These are phyloP conservation scores for Parapsyche elsis DNA, from an alignment of 1,140 invertebrate species.

Conservation along the genomic window DNA sequence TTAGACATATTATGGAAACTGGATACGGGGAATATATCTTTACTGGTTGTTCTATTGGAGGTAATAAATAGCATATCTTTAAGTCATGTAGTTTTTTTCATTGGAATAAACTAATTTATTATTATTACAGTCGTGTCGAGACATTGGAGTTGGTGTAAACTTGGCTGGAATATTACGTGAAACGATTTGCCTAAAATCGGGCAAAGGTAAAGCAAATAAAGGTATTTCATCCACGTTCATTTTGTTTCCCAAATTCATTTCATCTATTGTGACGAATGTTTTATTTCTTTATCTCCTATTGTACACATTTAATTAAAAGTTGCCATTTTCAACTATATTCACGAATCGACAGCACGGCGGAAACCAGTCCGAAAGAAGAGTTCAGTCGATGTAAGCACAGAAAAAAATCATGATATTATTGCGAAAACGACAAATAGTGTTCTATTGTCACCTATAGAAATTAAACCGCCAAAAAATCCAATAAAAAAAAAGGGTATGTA, in stretches of 20 bases:
- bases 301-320: conserved; percentile 13
- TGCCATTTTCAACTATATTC: conserved; percentile 34
- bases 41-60: conserved; percentile 69
- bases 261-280: neutral
- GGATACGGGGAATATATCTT: conserved; percentile 68
- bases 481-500: conserved; percentile 64
- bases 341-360: conserved; percentile 31
- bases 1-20: conserved; percentile 70
- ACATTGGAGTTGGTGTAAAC: conserved; percentile 61
- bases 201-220: conserved; percentile 65
- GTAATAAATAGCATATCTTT: conserved; percentile 59
- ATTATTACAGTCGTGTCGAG: conserved; percentile 60
- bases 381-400: conserved; percentile 40
- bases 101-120: conserved; percentile 6
- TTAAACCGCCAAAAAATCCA: conserved; percentile 58
- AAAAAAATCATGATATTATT: conserved; percentile 22
- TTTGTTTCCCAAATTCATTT: conserved; percentile 22
- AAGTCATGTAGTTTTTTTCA: conserved; percentile 22
- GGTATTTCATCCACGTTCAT: conserved; percentile 55
- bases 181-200: conserved; percentile 64
- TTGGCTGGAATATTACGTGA: conserved; percentile 65
- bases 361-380: conserved; percentile 52
- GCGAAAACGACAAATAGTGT: conserved; percentile 38
- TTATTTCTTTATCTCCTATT: conserved; percentile 12
- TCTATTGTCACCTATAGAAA: neutral